Conservation (phyloP, 2,888 invertebrate species). For the Drosophila nr. fundita region DNA sequence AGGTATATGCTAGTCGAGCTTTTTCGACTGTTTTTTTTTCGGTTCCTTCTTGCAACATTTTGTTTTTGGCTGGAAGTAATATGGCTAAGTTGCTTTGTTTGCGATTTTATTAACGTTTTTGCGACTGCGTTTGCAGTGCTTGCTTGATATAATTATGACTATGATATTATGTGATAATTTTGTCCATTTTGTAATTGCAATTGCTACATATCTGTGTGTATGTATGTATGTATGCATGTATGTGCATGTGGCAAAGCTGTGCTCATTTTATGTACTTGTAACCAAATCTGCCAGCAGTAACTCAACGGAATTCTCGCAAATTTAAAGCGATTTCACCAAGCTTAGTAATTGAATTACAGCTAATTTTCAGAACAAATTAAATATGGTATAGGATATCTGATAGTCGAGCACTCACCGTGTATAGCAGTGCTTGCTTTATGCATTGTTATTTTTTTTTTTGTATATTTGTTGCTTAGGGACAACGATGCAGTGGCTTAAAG, state of each 20-base stretch:
- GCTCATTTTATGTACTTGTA: background rate
- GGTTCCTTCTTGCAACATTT: background rate
- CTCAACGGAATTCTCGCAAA: background rate
- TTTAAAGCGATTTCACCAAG: background rate
- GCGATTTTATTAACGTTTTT: constrained; percentile 37
- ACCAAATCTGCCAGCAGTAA: no score
- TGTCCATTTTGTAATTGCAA: background rate
- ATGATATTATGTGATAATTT: constrained; percentile 24
- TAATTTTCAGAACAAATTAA: background rate
- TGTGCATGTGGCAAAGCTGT: background rate
- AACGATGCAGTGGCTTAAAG: constrained; percentile 21
- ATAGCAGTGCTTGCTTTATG: background rate
- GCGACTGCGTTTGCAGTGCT: constrained; percentile 13
- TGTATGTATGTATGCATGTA: background rate
- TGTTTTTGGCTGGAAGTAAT: constrained; percentile 16
- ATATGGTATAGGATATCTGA: constrained; percentile 1
- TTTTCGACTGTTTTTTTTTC: background rate
- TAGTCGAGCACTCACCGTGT: background rate
- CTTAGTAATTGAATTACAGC: background rate
- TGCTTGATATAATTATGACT: constrained; percentile 26
- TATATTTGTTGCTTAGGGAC: constrained; percentile 9
- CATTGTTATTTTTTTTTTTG: constrained; percentile 7
- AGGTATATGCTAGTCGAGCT: background rate
- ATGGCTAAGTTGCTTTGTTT: constrained; percentile 41
- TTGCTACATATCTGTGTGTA: background rate